Conservation (phyloP, 1,140 invertebrate species). For the Drosophila seguyi region DNA sequence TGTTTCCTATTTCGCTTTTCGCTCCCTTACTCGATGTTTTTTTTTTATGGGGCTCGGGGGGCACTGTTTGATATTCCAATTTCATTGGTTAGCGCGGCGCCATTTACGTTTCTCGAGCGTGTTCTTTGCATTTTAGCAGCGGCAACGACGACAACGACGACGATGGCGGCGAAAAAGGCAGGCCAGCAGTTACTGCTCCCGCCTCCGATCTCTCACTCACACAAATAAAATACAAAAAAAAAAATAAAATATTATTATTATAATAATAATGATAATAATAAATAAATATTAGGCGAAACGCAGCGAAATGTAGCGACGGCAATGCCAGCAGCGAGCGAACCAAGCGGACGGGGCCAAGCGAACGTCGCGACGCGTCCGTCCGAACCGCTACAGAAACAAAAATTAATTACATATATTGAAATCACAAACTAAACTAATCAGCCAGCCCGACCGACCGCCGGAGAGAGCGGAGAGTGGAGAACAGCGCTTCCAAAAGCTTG, state of each 20-base stretch:
- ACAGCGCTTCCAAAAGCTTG: slow-evolving; percentile 32
- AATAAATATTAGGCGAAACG: slow-evolving; percentile 21
- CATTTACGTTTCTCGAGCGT: slow-evolving; percentile 54
- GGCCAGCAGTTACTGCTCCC: slow-evolving; percentile 12
- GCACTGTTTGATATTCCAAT: slow-evolving; percentile 56
- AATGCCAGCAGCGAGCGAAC: slow-evolving; percentile 17
- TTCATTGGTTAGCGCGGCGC: slow-evolving; percentile 50
- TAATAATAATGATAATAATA: slow-evolving; percentile 25
- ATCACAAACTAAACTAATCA: slow-evolving; percentile 83
- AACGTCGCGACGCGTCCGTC: slow-evolving; percentile 71
- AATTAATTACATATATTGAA: slow-evolving; percentile 81
- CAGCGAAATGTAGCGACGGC: slow-evolving; percentile 30
- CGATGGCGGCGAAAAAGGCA: slow-evolving; percentile 11
- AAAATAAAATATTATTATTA: slow-evolving; percentile 11
- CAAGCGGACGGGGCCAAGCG: slow-evolving; percentile 52
- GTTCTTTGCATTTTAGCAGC: slow-evolving; percentile 53
- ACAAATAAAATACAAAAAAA: slow-evolving; percentile 20
- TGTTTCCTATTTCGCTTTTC: neutral
- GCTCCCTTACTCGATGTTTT: slow-evolving; percentile 3
- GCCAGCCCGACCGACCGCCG: slow-evolving; percentile 57
- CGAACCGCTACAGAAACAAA: slow-evolving; percentile 79
- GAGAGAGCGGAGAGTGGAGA: slow-evolving; percentile 1
- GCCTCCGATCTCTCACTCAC: slow-evolving; percentile 22
- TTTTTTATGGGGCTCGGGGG: slow-evolving; percentile 31
- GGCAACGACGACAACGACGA: neutral